A percentile compares a stretch with the other conserved stretches of the same genome.
phyloP scores from a whole-genome alignment of 2,888 invertebrate genomes.

The Keiferia lycopersicella region DNA sequence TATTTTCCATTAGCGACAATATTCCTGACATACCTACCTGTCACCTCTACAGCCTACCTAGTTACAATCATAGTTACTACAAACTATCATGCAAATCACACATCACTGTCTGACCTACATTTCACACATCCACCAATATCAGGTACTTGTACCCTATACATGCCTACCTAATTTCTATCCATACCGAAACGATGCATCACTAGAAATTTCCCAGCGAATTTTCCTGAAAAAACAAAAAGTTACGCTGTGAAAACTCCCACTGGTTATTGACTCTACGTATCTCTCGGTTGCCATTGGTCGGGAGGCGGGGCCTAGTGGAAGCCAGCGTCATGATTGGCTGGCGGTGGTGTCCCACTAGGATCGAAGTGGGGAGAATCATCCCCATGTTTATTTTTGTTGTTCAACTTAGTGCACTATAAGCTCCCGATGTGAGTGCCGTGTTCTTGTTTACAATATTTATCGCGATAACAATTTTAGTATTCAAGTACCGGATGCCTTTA shows the following conservation, averaged over 20 bases:
- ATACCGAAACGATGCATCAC: constrained; percentile 43
- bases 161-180: constrained; percentile 11
- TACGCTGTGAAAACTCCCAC: constrained; percentile 48
- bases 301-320: constrained; percentile 55
- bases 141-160: background rate
- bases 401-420: constrained; percentile 73
- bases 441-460: constrained; percentile 22
- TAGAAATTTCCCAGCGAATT: constrained; percentile 59
- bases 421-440: constrained; percentile 55
- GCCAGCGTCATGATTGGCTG: constrained; percentile 51
- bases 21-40: background rate
- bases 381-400: constrained; percentile 78
- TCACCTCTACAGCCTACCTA: too few relatives aligned
- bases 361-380: constrained; percentile 64
- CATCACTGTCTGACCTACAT: constrained; percentile 29
- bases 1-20: constrained; percentile 30
- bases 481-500: constrained; percentile 27
- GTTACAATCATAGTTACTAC: background rate
- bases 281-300: constrained; percentile 52
- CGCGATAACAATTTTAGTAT: constrained; percentile 11
- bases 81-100: constrained; percentile 4
- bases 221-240: constrained; percentile 61
- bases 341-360: constrained; percentile 48
- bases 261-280: constrained; percentile 45
- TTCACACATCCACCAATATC: constrained; percentile 35